phyloP scores from a whole-genome alignment of 1,140 invertebrate species.

The Apis dorsata region DNA sequence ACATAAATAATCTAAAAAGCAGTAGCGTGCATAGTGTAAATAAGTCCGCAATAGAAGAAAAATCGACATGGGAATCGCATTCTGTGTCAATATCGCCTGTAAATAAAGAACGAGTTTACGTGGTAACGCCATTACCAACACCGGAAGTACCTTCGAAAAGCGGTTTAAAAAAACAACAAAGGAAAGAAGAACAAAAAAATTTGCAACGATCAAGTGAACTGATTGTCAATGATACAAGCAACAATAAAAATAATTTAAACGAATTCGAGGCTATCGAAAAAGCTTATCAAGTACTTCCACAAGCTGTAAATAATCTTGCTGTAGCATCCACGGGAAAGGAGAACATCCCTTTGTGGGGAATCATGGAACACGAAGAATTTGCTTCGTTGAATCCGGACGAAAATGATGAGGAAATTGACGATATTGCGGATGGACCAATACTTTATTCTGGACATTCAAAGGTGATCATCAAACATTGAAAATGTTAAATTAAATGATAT shows the following conservation, averaged over 20 bases:
- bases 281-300: conserved; percentile 77
- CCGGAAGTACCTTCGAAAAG: conserved; percentile 16
- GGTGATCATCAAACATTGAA: conserved; percentile 53
- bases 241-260: neutral
- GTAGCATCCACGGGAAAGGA: conserved; percentile 74
- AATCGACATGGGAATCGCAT: conserved; percentile 82
- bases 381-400: conserved; percentile 49
- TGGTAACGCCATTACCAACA: conserved; percentile 86
- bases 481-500: neutral
- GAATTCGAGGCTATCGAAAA: conserved; percentile 71
- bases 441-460: conserved; percentile 75
- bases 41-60: neutral
- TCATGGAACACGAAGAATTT: conserved; percentile 77
- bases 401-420: conserved; percentile 50
- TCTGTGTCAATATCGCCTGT: conserved; percentile 86
- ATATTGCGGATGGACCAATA: conserved; percentile 59
- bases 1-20: conserved; percentile 2
- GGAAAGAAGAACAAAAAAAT: neutral
- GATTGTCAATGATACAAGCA: neutral
- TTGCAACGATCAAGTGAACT: neutral
- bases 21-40: neutral
- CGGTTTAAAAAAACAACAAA: conserved; percentile 34
- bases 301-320: conserved; percentile 78
- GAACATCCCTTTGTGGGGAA: conserved; percentile 74
- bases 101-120: conserved; percentile 88